Percentiles rank a stretch among this genome's conserved stretches.
Conservation (phyloP, 2,797 vertebrate species). For the Megalops cyprinoides region DNA sequence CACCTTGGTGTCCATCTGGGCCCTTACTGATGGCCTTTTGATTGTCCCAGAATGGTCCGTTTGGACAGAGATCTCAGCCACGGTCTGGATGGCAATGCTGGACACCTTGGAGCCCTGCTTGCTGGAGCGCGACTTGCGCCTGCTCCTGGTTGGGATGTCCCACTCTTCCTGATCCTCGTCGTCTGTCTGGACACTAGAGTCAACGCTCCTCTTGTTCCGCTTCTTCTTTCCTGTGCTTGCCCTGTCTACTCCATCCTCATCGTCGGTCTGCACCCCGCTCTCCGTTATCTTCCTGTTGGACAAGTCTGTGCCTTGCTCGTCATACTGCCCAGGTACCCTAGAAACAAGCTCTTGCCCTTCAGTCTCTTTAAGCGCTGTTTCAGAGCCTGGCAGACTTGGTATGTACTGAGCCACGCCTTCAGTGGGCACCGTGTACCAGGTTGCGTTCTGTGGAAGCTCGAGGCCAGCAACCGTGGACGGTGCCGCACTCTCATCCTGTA, state of each 20-base stretch:
- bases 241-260: slow-evolving; percentile 89
- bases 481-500: slow-evolving; percentile 82
- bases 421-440: slow-evolving; percentile 79
- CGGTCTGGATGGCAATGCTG: slow-evolving; percentile 96
- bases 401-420: slow-evolving; percentile 75
- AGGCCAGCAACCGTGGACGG: slow-evolving; percentile 72
- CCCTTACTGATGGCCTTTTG: slow-evolving; percentile 84
- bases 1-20: slow-evolving; percentile 88
- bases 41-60: slow-evolving; percentile 94
- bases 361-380: slow-evolving; percentile 64
- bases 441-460: slow-evolving; percentile 74
- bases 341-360: slow-evolving; percentile 77
- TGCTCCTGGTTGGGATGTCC: slow-evolving; percentile 86
- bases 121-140: slow-evolving; percentile 82
- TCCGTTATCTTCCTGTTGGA: slow-evolving; percentile 87
- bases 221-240: slow-evolving; percentile 83
- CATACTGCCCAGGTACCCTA: slow-evolving; percentile 76
- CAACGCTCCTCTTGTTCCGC: slow-evolving; percentile 86
- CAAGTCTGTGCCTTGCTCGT: slow-evolving; percentile 74
- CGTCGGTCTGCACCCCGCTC: slow-evolving; percentile 95
- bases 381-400: slow-evolving; percentile 72
- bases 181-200: slow-evolving; percentile 93
- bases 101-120: slow-evolving; percentile 87
- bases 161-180: slow-evolving; percentile 98
- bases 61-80: slow-evolving; percentile 97